A percentile compares a stretch with the other conserved stretches of the same genome.
phyloP scores from a whole-genome alignment of 30 jellyfish, hydroid and myxozoan genomes.

The Morbakka virulenta region DNA sequence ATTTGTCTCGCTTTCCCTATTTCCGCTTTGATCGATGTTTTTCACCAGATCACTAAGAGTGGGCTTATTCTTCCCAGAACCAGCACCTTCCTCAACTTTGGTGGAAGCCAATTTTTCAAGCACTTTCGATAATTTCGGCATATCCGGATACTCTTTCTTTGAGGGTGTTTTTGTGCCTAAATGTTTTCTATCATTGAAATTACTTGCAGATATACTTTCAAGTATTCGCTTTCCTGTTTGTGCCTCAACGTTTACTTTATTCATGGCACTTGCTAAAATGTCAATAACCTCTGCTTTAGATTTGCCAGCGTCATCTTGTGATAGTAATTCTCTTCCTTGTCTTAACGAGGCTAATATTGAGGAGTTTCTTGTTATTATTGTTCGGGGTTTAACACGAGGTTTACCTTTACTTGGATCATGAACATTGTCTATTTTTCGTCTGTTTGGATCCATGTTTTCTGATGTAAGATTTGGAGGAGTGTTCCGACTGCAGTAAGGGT shows the following conservation, averaged over 20 bases:
- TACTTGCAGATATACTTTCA: slow-evolving; percentile 34
- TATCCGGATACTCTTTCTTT: slow-evolving; percentile 68
- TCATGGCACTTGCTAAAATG: slow-evolving; percentile 94
- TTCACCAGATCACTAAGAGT: slow-evolving; percentile 26
- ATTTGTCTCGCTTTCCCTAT: neutral
- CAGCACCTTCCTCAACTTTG: slow-evolving; percentile 28
- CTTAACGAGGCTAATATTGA: slow-evolving; percentile 72
- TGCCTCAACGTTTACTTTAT: slow-evolving; percentile 90
- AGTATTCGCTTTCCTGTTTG: slow-evolving; percentile 82
- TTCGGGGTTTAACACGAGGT: too few relatives aligned
- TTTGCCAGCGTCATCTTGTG: slow-evolving; percentile 30
- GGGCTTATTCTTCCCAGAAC: slow-evolving; percentile 9
- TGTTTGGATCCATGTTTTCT: slow-evolving; percentile 19
- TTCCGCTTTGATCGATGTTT: too few relatives aligned
- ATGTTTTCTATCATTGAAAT: neutral
- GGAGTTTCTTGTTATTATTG: slow-evolving; percentile 86
- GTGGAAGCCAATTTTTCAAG: slow-evolving; percentile 52
- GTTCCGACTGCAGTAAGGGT: neutral
- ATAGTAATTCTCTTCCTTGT: slow-evolving; percentile 72
- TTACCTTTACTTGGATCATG: slow-evolving; percentile 21
- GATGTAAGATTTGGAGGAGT: neutral
- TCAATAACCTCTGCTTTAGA: slow-evolving; percentile 84
- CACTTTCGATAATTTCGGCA: slow-evolving; percentile 85
- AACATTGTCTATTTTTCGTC: neutral
- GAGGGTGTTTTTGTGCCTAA: neutral